A percentile compares a stretch with the other conserved stretches of the same genome.
These are phyloP conservation scores for Morpho achilles DNA, from an alignment of 2,888 invertebrate genomes.

Conservation along the genomic window DNA sequence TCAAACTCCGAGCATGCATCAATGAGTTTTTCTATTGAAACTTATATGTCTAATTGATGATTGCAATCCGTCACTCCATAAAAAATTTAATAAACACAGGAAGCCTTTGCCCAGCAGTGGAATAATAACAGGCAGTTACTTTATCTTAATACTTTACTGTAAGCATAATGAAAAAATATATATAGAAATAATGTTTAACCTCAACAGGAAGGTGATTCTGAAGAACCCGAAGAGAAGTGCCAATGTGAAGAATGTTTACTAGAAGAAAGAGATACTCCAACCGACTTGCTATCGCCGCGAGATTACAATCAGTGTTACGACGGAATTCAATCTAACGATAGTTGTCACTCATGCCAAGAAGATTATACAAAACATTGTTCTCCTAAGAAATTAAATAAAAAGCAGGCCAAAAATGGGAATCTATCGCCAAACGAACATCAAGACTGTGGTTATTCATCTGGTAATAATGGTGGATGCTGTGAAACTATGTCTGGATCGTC, in stretches of 20 bases:
- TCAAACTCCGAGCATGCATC: no score
- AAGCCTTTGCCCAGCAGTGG: no score
- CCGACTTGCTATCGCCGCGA: constrained; percentile 57
- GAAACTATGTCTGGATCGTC: constrained; percentile 84
- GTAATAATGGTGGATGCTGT: constrained; percentile 86
- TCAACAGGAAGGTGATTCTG: constrained; percentile 63
- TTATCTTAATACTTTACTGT: no score
- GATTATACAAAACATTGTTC: constrained; percentile 60
- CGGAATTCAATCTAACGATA: constrained; percentile 47
- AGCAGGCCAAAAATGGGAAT: constrained; percentile 72
- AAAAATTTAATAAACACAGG: no score
- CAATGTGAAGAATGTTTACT: constrained; percentile 68
- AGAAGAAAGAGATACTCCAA: constrained; percentile 67
- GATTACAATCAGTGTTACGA: constrained; percentile 57
- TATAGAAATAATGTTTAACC: not conserved
- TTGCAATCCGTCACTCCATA: no score
- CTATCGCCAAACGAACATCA: constrained; percentile 84
- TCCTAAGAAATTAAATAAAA: constrained; percentile 58
- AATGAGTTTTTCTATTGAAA: no score
- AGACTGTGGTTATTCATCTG: constrained; percentile 94
- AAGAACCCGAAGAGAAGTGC: constrained; percentile 73
- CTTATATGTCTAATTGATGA: no score
- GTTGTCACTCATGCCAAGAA: constrained; percentile 73
- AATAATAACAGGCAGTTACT: no score
- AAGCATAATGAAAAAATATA: no score